Evolutionary conservation across 1,140 invertebrate genomes (phyloP), one percentile per base, ranked within the genome.

Genomic region (Bombus cullumanus): DNA sequence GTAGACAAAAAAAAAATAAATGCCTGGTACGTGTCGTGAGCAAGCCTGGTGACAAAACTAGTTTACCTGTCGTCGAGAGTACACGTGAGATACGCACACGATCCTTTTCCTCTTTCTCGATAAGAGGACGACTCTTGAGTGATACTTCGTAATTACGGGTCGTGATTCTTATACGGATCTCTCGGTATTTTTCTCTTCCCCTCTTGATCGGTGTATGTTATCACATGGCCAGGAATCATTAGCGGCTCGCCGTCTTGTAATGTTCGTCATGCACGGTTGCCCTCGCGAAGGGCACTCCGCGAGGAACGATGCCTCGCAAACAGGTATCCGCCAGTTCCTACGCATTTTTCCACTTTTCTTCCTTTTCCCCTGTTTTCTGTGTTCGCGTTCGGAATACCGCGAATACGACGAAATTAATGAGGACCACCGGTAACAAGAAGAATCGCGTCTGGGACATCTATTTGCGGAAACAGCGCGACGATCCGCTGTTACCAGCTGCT

Each of bases 201-300:
- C 25, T 75, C 18, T 64, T 2, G 28, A 71, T 81, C 53, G 43
- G 47, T 34, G 78, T 62, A 66, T 28, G 28, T 34, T 68, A 77
- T 90, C 75, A 77, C 76, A 64, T 71, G 66, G 47, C 66, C 86
- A 72, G 77, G 37, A 82, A 90, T 90, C 71, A 82, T 88, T 79
- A 79, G 53, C 69, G 75, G 28, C n/a, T 69, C 75, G 59, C 31
- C 59, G 69, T 69, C 68, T 83, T 83, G 72, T 81, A 88, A 90
- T 53, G 80, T 76, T 71, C 64, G 86, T 83, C 31, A 84, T 59
- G 75, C 86, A 13, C 71, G 74, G 53, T 43, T 90, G 86, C 83
- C 34, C 39, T 2, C 87, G 86, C 68, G 84, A 88, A 91, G 89
- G 78, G 86, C 86, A 73, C 68, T 69, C 68, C 47, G 43, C n/a